Evolutionary conservation across 2,797 vertebrate genomes (phyloP).

Genomic region (Hydrolagus colliei): DNA sequence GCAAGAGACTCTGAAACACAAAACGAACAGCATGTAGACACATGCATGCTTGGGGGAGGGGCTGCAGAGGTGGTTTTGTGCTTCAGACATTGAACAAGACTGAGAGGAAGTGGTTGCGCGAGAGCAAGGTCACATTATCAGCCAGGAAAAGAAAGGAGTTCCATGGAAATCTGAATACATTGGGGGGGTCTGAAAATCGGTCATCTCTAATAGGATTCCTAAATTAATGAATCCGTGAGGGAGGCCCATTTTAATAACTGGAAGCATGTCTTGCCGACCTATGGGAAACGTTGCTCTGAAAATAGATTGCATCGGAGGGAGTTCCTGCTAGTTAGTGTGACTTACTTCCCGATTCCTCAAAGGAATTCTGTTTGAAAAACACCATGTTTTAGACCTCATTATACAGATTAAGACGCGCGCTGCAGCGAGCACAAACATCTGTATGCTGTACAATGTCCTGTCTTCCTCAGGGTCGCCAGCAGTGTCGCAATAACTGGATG

Average conservation of each 20-base stretch:
- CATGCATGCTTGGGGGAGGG: not conserved
- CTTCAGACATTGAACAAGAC: slow-evolving; percentile 10
- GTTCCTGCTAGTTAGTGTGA: too few species aligned
- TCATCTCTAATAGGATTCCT: too few species aligned
- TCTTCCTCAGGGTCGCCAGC: not conserved
- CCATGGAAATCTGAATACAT: not conserved
- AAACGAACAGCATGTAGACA: not conserved
- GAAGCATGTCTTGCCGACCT: too few species aligned
- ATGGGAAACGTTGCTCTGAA: too few species aligned
- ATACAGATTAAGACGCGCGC: not conserved
- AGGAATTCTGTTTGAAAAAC: too few species aligned
- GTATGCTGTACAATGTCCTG: too few species aligned
- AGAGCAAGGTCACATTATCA: slow-evolving; percentile 10
- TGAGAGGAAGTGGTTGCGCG: slow-evolving; percentile 10
- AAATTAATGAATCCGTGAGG: too few species aligned
- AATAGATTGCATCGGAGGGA: too few species aligned
- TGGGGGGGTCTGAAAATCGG: too few species aligned
- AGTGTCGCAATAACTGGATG: not conserved
- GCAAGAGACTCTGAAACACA: not conserved
- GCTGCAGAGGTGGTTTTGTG: not conserved
- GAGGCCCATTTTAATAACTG: too few species aligned
- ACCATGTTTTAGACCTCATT: too few species aligned
- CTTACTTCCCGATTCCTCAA: too few species aligned
- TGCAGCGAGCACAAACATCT: not conserved
- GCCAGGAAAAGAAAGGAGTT: not conserved